Base-by-base conservation (phyloP, 2,888 invertebrate species). In the Drosophila gaucha region DNA sequence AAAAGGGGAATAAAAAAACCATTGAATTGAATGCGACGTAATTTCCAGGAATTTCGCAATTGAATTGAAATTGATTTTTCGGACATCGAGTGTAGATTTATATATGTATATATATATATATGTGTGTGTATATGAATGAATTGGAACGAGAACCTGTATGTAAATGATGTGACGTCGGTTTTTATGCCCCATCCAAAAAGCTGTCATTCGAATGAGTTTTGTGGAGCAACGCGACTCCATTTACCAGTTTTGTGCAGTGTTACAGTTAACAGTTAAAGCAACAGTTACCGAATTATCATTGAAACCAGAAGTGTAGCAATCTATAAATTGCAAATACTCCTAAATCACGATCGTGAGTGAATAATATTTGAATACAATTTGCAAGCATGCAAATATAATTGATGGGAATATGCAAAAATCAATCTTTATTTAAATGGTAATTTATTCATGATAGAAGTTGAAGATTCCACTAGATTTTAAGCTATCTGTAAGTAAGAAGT, bases 11-110 rank as follows among this genome's bases (percentile, higher is more conserved):
- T 46, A 39, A 30, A 16, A 49, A 47, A 33, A 10, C 9, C 30
- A 46, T 41, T 24, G 35, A 30, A 38, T 35, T 35, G 18, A 60
- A 60, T 38, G 20, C 60, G 31, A 54, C 88, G 86, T 78, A 56
- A 78, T 86, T 82, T 88, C 83, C 72, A 66, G 67, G 76, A 82
- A 87, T 70, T 70, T 67, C 41, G 87, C 80, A 66, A 86, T 84
- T 84, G 85, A 84, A 82, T 85, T 60, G 65, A 64, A 87, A 80
- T 87, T 82, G 88, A 88, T 86, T 78, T 78, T 83, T 64, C 64
- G 67, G 56, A 36, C 64, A 55, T 60, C 47, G 54, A 71, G 80
- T 75, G 67, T 22, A 3, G 24, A 26, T 43, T 8, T 14, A 14
- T 20, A 3, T 14, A 2, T 31, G 10, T 31, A 31, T 12, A 16